A percentile compares a stretch with the other conserved stretches of the same genome.
Conservation (phyloP, 2,888 invertebrate species). For the Archips xylosteana region DNA sequence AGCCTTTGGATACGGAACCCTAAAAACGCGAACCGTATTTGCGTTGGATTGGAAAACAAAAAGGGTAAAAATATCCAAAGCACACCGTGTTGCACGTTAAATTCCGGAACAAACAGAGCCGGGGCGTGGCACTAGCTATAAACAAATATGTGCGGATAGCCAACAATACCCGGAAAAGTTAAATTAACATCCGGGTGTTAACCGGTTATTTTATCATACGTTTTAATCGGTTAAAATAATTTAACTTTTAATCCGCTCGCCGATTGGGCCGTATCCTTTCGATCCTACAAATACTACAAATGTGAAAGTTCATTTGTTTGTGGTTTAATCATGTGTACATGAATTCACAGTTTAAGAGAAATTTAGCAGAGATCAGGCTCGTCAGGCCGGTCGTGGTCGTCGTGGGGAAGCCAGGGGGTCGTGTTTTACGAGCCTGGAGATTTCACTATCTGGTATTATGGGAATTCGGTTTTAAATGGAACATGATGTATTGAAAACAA, state of each 20-base stretch:
- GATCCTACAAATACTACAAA: neutral
- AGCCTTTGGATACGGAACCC: too few relatives aligned
- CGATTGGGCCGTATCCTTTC: constrained; percentile 19
- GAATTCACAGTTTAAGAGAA: neutral
- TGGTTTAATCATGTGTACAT: neutral
- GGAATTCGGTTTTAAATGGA: too few relatives aligned
- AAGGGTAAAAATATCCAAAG: neutral
- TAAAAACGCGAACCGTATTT: too few relatives aligned
- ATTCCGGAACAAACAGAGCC: constrained; percentile 22
- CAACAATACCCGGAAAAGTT: constrained; percentile 63
- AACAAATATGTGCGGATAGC: constrained; percentile 21
- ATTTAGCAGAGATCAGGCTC: too few relatives aligned
- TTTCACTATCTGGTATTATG: too few relatives aligned
- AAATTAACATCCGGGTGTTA: constrained; percentile 66
- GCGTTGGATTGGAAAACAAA: neutral
- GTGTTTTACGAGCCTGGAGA: too few relatives aligned
- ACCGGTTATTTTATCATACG: constrained; percentile 66
- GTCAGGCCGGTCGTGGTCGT: too few relatives aligned
- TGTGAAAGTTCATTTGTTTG: too few relatives aligned
- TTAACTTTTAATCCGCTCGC: constrained; percentile 70
- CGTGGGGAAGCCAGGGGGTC: too few relatives aligned
- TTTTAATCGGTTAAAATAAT: constrained; percentile 76
- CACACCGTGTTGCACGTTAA: neutral
- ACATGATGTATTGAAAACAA: too few relatives aligned
- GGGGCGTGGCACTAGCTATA: constrained; percentile 31